Percentiles rank a stretch among this genome's conserved stretches.
These are phyloP conservation scores for Pyrrhura leucotis DNA, from an alignment of 2,797 vertebrate genomes.

Conservation along the genomic window DNA sequence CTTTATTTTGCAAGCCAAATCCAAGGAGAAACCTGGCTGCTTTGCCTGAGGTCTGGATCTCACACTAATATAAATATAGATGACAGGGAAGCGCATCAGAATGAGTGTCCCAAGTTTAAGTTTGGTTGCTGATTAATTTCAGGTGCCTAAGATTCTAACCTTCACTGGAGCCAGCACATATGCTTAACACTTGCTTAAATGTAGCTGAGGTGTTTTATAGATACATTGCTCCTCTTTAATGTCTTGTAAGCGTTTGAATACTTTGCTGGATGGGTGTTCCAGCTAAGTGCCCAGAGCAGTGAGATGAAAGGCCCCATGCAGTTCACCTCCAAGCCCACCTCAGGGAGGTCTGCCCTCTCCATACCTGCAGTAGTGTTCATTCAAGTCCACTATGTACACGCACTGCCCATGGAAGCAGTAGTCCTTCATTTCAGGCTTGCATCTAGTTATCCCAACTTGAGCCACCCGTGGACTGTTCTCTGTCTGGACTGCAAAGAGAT, in stretches of 20 bases:
- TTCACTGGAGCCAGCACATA: neutral
- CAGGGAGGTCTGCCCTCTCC: neutral
- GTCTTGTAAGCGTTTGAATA: neutral
- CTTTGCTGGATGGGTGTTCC: neutral
- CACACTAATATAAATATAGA: neutral
- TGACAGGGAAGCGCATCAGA: neutral
- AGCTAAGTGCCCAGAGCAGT: neutral
- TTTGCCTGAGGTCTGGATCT: neutral
- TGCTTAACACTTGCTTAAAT: neutral
- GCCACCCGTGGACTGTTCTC: constrained; percentile 70
- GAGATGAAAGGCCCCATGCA: fast-evolving
- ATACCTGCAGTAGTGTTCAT: constrained; percentile 78
- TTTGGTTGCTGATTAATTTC: neutral
- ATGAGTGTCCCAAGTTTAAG: neutral
- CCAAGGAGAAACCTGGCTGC: neutral
- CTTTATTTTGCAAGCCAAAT: neutral
- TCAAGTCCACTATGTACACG: constrained; percentile 75
- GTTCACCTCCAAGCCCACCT: neutral
- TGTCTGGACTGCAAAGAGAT: constrained; percentile 68
- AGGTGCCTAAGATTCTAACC: neutral
- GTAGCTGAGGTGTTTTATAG: neutral
- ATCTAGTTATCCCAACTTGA: constrained; percentile 67
- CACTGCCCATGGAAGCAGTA: constrained; percentile 82
- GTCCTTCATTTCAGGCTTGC: constrained; percentile 73
- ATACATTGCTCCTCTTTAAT: neutral